Evolutionary conservation across 2,113 vertebrate genomes (phyloP).

Genomic region (Nansenia antarctica): DNA sequence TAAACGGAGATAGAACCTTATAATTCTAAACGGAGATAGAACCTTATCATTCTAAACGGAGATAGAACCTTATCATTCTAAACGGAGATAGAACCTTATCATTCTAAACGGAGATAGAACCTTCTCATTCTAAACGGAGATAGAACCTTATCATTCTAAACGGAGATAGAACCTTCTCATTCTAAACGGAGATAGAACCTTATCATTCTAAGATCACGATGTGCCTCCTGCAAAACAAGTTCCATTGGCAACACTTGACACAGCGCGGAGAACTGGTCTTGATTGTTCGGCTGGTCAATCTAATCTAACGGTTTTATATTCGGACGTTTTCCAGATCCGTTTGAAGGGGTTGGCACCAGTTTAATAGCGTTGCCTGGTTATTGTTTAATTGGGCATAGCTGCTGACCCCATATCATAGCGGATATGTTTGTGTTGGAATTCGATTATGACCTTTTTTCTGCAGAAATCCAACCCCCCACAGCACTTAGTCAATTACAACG

Average conservation of each 20-base stretch:
- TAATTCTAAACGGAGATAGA: too few relatives aligned
- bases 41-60: too few relatives aligned
- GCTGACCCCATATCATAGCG: not conserved
- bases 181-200: too few relatives aligned
- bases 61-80: too few relatives aligned
- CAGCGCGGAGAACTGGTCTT: not conserved
- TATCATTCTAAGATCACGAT: too few relatives aligned
- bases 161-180: too few relatives aligned
- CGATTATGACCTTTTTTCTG: constrained; percentile 1
- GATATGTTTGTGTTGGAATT: constrained; percentile 20
- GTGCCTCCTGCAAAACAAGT: not conserved
- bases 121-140: too few relatives aligned
- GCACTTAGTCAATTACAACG: not conserved
- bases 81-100: too few relatives aligned
- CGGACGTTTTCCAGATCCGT: not conserved
- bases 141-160: too few relatives aligned
- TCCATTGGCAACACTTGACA: not conserved
- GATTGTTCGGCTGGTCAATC: not conserved
- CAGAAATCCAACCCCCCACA: not conserved
- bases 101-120: too few relatives aligned
- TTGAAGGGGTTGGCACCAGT: not conserved
- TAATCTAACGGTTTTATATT: not conserved
- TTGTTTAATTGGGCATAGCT: constrained; percentile 32
- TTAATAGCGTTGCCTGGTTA: constrained; percentile 6
- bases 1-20: too few relatives aligned